phyloP scores from a whole-genome alignment of 1,140 invertebrate genomes.

The Drosophila sechellia region DNA sequence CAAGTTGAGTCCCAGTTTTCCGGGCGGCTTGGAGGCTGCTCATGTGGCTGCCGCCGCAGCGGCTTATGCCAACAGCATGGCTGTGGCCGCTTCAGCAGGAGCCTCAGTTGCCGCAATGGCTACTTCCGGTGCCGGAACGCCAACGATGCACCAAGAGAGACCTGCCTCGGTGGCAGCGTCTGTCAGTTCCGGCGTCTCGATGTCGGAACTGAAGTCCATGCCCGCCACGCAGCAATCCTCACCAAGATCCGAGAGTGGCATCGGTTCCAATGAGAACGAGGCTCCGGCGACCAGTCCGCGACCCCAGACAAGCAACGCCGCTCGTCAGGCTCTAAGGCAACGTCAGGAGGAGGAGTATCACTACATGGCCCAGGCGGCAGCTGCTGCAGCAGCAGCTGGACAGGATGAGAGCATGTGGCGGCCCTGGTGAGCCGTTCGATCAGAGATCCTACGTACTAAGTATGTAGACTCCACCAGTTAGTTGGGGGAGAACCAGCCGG shows the following conservation, averaged over 20 bases:
- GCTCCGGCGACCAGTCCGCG: slow-evolving; percentile 58
- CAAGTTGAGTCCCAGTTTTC: slow-evolving; percentile 70
- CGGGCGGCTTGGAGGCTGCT: slow-evolving; percentile 68
- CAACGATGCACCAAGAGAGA: slow-evolving; percentile 38
- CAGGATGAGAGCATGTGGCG: slow-evolving; percentile 81
- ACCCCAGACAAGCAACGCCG: slow-evolving; percentile 69
- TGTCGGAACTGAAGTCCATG: slow-evolving; percentile 67
- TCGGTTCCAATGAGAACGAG: slow-evolving; percentile 70
- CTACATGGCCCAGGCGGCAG: slow-evolving; percentile 53
- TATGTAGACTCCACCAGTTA: slow-evolving; percentile 69
- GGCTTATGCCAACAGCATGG: slow-evolving; percentile 73
- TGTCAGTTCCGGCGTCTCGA: slow-evolving; percentile 65
- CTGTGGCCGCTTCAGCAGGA: slow-evolving; percentile 40
- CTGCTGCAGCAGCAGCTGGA: slow-evolving; percentile 38
- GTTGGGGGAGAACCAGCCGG: slow-evolving; percentile 37
- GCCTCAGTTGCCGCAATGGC: slow-evolving; percentile 28
- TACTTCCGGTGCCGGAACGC: slow-evolving; percentile 17
- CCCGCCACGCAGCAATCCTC: slow-evolving; percentile 69
- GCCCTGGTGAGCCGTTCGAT: slow-evolving; percentile 60
- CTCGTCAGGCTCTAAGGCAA: slow-evolving; percentile 61
- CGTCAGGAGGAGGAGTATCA: slow-evolving; percentile 75
- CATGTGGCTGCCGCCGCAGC: slow-evolving; percentile 77
- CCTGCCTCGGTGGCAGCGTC: slow-evolving; percentile 69
- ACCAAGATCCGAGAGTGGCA: slow-evolving; percentile 69
- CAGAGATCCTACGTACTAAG: slow-evolving; percentile 70